phyloP scores from a whole-genome alignment of 2,888 invertebrate species.

The Meloe dianella region DNA sequence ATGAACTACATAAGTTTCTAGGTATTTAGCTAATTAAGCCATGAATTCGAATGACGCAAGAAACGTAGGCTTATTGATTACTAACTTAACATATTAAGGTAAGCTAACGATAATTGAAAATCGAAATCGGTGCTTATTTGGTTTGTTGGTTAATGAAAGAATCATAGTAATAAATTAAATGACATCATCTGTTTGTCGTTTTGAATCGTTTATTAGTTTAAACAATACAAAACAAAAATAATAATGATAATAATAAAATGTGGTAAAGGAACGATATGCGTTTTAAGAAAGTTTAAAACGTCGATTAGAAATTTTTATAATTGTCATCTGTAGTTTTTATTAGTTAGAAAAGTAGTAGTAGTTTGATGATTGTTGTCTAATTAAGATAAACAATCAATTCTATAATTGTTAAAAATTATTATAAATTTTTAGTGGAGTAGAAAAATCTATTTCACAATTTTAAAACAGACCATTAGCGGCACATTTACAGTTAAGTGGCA shows the following conservation, averaged over 20 bases:
- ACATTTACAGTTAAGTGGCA: conserved; percentile 34
- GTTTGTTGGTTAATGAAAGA: neutral
- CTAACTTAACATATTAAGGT: neutral
- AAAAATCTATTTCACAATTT: conserved; percentile 32
- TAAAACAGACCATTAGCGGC: conserved; percentile 33
- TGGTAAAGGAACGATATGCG: neutral
- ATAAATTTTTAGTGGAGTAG: conserved; percentile 27
- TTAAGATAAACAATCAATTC: conserved; percentile 3
- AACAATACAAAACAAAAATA: neutral
- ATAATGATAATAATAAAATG: neutral
- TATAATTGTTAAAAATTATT: neutral
- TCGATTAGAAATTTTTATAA: no score
- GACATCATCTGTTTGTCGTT: neutral
- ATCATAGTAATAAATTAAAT: neutral
- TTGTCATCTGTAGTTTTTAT: neutral
- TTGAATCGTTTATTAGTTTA: neutral
- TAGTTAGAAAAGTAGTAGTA: no score
- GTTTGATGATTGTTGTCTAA: no score
- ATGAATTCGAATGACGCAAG: neutral
- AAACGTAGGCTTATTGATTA: neutral
- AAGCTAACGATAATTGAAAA: neutral
- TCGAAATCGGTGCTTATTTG: conserved; percentile 5
- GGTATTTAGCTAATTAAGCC: neutral
- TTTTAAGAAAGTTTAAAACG: neutral
- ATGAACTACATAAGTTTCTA: neutral